Evolutionary conservation across 1,140 invertebrate species (phyloP), one percentile per base, ranked within the genome.

Genomic region (Triops cancriformis): DNA sequence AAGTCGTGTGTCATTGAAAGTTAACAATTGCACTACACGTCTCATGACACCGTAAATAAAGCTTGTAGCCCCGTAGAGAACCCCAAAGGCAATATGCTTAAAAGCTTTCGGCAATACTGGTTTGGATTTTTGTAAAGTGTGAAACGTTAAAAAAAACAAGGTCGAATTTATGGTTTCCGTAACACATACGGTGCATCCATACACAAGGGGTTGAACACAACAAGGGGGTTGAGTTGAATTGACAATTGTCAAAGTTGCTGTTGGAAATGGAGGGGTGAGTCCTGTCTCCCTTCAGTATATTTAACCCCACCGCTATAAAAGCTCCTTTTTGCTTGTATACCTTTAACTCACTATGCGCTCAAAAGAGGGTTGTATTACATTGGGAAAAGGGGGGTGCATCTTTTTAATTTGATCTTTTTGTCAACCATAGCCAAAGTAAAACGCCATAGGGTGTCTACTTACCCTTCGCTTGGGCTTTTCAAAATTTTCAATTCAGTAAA

Each of bases 361-460:
- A 64, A 37, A 64, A 64, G 51, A 64, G 51, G 51, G 51, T 64
- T n/a, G 51, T 64, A 23, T 64, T n/a, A 64, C 51, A 64, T 9
- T 18, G 51, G n/a, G 23, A 64, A 64, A 64, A 23, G 23, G 51
- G 51, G 51, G 51, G 51, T 64, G 51, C 51, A 64, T 64, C 51
- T 64, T 64, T 64, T 64, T 64, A 64, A 64, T 64, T 64, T 64
- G 51, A 64, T 64, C 51, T 64, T 64, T 64, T 64, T 64, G 51
- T 64, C 51, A 64, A 64, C 51, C 51, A 64, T 64, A 64, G 51
- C 51, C 23, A 18, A 64, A 64, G 51, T 64, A 64, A 64, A 64
- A 64, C n/a, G 51, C n/a, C 51, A 64, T 64, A 64, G 51, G 51
- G 51, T 64, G 51, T 64, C 51, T 64, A 64, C 51, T 64, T 64